Conservation (phyloP, 1,140 invertebrate genomes). For the Ridgeia piscesae region DNA sequence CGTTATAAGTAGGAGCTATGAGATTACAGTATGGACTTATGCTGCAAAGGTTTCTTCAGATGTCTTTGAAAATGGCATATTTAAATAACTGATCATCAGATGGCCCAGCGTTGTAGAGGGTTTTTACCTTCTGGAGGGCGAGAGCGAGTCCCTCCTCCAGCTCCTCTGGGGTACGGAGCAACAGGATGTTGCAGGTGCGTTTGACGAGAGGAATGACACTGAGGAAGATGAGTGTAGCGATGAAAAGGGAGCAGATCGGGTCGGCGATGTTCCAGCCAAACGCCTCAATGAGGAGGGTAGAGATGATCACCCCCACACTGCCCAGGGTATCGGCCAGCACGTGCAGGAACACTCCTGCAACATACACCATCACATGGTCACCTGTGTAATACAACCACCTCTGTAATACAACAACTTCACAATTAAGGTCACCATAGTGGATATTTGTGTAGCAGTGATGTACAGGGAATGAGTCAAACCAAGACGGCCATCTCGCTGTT, state of each 20-base stretch:
- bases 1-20: no score
- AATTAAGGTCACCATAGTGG: background rate
- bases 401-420: background rate
- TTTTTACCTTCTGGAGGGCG: slow-evolving; percentile 49
- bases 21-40: no score
- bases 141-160: slow-evolving; percentile 40
- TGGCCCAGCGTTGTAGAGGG: no score
- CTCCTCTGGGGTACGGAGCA: slow-evolving; percentile 52
- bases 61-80: no score
- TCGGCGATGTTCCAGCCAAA: slow-evolving; percentile 67
- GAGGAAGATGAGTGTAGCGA: slow-evolving; percentile 64
- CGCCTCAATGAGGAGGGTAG: slow-evolving; percentile 65
- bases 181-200: slow-evolving; percentile 60
- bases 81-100: no score
- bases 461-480: background rate
- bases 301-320: slow-evolving; percentile 68
- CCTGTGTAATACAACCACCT: background rate
- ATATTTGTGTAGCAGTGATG: background rate
- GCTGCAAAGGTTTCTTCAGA: no score
- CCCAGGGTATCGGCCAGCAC: slow-evolving; percentile 68
- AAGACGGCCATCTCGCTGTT: background rate
- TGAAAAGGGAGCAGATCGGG: slow-evolving; percentile 68
- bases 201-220: slow-evolving; percentile 65
- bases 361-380: background rate
- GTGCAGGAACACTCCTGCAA: slow-evolving; percentile 66